These are phyloP conservation scores for Scaptomyza pallida DNA, from an alignment of 1,140 invertebrate genomes.

Conservation along the genomic window DNA sequence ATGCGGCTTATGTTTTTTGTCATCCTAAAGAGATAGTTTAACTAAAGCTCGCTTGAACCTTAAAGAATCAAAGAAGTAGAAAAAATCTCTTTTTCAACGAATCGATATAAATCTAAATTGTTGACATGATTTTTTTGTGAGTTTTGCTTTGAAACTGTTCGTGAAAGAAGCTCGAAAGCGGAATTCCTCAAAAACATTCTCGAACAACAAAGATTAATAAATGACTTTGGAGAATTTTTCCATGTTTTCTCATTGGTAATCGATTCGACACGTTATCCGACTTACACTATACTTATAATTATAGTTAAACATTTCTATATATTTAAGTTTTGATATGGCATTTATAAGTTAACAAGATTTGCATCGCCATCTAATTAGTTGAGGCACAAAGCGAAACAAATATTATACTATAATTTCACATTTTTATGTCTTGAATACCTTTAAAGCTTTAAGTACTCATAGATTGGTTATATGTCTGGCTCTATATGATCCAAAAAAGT, in stretches of 20 bases:
- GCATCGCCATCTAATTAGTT: conserved; percentile 3
- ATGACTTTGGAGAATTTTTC: conserved; percentile 6
- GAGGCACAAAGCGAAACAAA: neutral
- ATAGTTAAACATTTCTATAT: neutral
- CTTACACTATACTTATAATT: neutral
- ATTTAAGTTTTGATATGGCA: neutral
- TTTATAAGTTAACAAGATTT: conserved; percentile 8
- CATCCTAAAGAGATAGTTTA: no score
- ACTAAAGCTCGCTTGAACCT: no score
- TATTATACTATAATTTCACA: neutral
- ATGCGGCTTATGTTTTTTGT: neutral
- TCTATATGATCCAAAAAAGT: conserved; percentile 11
- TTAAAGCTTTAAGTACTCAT: no score
- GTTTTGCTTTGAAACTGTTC: neutral
- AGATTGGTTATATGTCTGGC: conserved; percentile 15
- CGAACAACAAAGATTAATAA: neutral
- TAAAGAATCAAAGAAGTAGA: no score
- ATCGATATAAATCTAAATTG: neutral
- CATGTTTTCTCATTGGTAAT: conserved; percentile 1
- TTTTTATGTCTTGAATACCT: neutral
- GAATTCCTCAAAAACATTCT: neutral
- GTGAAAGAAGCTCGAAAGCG: neutral
- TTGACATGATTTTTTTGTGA: neutral
- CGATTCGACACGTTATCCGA: conserved; percentile 4
- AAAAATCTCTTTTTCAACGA: no score